phyloP scores from a whole-genome alignment of 2,888 invertebrate genomes.

The Hermodice carunculata region DNA sequence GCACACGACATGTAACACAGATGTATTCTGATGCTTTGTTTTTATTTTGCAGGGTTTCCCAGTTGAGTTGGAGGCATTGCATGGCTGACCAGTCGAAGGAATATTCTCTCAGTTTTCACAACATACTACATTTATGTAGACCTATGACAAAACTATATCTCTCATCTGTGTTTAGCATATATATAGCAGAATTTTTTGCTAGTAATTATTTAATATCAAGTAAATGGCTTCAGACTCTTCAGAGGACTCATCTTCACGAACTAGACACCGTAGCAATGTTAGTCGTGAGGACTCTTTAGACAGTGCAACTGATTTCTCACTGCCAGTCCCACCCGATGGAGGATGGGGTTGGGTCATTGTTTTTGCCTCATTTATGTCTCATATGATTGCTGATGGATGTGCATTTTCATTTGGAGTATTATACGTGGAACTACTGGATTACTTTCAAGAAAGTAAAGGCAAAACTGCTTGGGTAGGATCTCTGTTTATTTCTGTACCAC shows the following conservation, averaged over 20 bases:
- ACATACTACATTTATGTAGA: conserved; percentile 51
- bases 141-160: conserved; percentile 60
- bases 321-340: conserved; percentile 75
- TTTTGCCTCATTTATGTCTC: conserved; percentile 95
- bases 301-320: too few relatives aligned
- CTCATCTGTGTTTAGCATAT: conserved; percentile 54
- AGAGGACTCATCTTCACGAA: too few relatives aligned
- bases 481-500: conserved; percentile 91
- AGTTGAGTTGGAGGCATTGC: conserved; percentile 8
- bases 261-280: too few relatives aligned
- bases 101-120: conserved; percentile 1
- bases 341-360: conserved; percentile 96
- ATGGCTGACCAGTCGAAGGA: conserved; percentile 9
- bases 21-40: too few relatives aligned
- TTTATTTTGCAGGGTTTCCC: conserved; percentile 18
- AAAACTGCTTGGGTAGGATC: conserved; percentile 89
- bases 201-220: conserved; percentile 53
- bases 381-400: conserved; percentile 87
- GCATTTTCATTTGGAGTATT: conserved; percentile 75
- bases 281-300: too few relatives aligned
- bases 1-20: too few relatives aligned
- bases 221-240: too few relatives aligned
- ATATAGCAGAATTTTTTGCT: conserved; percentile 56
- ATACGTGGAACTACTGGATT: conserved; percentile 83
- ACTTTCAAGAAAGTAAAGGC: conserved; percentile 38